These are phyloP conservation scores for Limnephilus rhombicus DNA, from an alignment of 2,888 invertebrate species.

Conservation along the genomic window DNA sequence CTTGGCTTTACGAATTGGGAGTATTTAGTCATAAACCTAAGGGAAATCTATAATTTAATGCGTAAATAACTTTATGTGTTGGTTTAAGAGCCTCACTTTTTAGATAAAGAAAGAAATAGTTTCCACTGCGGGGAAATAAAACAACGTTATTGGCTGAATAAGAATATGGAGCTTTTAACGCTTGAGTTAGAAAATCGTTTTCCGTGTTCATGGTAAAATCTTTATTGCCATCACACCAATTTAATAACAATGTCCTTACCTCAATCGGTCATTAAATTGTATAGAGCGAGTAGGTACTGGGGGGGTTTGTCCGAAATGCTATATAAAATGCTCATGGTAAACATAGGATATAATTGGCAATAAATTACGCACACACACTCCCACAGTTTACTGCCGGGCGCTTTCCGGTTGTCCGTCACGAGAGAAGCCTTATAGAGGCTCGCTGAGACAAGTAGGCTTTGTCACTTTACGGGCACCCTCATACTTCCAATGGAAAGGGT, in stretches of 20 bases:
- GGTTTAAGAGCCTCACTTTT: not conserved
- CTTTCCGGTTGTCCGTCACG: conserved; percentile 65
- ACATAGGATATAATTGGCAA: conserved; percentile 59
- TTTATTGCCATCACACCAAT: conserved; percentile 43
- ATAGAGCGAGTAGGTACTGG: not conserved
- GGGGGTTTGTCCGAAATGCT: conserved; percentile 42
- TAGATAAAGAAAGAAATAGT: not conserved
- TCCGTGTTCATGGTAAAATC: conserved; percentile 25
- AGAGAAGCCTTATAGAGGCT: conserved; percentile 33
- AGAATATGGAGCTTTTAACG: conserved; percentile 19
- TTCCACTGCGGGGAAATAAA: not conserved
- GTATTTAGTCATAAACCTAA: not conserved
- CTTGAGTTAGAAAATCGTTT: conserved; percentile 36
- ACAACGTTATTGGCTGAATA: not conserved
- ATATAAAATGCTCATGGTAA: conserved; percentile 49
- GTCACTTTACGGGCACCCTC: not conserved
- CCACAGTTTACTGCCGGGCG: conserved; percentile 53
- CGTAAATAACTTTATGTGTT: not conserved
- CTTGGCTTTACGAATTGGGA: not conserved
- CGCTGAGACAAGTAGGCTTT: conserved; percentile 16
- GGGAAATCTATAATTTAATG: not conserved
- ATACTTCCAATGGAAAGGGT: not conserved
- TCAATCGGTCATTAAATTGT: conserved; percentile 18
- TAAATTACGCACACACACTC: conserved; percentile 57
- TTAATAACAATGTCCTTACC: conserved; percentile 39